Conservation (phyloP, 1,140 invertebrate species). For the Cyphomyrmex costatus region DNA sequence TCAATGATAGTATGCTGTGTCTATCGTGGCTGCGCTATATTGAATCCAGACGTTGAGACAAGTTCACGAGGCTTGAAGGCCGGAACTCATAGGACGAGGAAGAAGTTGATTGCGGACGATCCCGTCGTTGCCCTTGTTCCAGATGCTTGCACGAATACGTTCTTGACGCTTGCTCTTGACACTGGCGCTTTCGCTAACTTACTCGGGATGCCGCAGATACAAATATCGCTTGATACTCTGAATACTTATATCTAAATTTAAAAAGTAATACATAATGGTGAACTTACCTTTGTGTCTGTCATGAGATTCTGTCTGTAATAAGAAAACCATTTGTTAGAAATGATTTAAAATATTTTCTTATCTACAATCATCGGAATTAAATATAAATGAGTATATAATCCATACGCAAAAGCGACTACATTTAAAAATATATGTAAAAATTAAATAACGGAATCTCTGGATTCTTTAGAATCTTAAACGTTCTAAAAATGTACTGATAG, state of each 20-base stretch:
- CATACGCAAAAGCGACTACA: too few relatives aligned
- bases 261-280: conserved; percentile 47
- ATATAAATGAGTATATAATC: too few relatives aligned
- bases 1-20: conserved; percentile 51
- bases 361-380: too few relatives aligned
- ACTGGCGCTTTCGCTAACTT: conserved; percentile 64
- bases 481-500: too few relatives aligned
- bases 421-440: too few relatives aligned
- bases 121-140: conserved; percentile 53
- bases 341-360: background rate
- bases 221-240: conserved; percentile 65
- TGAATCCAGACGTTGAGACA: conserved; percentile 48
- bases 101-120: conserved; percentile 47
- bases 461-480: too few relatives aligned
- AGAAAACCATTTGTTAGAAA: conserved; percentile 19
- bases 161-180: conserved; percentile 72
- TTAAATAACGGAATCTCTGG: too few relatives aligned
- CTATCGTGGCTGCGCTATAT: conserved; percentile 49
- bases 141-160: conserved; percentile 33
- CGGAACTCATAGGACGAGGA: conserved; percentile 42
- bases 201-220: conserved; percentile 63
- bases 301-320: conserved; percentile 81
- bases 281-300: conserved; percentile 85
- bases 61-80: conserved; percentile 56
- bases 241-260: conserved; percentile 44